Evolutionary conservation across 2,888 invertebrate genomes (phyloP), one percentile per base, ranked within the genome.

Genomic region (Trimorus sp.): DNA sequence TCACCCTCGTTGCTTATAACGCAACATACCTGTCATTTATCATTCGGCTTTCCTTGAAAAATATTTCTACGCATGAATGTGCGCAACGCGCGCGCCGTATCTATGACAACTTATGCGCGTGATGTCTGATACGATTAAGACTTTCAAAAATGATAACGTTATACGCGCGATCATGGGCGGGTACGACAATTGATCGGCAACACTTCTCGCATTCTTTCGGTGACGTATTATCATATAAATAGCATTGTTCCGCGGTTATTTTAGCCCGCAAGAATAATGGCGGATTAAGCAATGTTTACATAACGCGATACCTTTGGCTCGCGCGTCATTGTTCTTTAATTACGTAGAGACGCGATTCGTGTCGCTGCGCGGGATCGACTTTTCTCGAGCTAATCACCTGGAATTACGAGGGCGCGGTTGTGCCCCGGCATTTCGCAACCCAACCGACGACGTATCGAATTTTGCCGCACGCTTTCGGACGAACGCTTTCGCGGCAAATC

Each of bases 1-100:
- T 87, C 87, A 87, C 85, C 84, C 84, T 84, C 80, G 84, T 81
- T 83, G 82, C 85, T 56, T 74, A 58, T 82, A 82, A 70, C 82
- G 74, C 53, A 77, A 82, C 78, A 69, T 69, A 74, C 45, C 69
- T 83, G 83, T 78, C 83, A 80, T 83, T 83, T 83, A 80, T 83
- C 77, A 83, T 83, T 70, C 60, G 36, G 59, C 53, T 77, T 83
- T 79, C 66, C 79, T 80, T 83, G 77, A 74, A 83, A 83, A 78
- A 83, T 80, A 83, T 79, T 79, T 79, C 66, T 74, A 77, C 77
- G 83, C 73, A 83, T 80, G 80, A 83, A 66, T 68, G 80, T 80
- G 49, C 70, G 65, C 70, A 49, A 51, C 45, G 62, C 56, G 78
- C 74, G 51, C 56, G 42, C 71, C 60, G 66, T 78, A 75, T 78